Evolutionary conservation across 2,113 vertebrate genomes (phyloP).

Genomic region (Ochotona curzoniae): DNA sequence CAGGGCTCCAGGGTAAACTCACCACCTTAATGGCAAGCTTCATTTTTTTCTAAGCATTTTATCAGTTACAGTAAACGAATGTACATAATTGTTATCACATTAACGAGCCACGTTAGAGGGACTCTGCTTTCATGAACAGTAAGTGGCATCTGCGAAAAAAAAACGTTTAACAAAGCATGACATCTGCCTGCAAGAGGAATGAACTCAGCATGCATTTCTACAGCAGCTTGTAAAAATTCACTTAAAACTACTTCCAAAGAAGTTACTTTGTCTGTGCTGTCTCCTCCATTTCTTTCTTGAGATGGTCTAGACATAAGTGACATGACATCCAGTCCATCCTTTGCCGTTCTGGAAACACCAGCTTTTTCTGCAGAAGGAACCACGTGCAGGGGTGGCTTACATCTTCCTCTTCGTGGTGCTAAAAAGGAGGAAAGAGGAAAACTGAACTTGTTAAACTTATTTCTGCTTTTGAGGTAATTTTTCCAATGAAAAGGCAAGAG

Average conservation of each 20-base stretch:
- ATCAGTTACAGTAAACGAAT: not conserved
- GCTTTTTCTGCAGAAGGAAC: conserved; percentile 82
- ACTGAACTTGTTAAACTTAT: too few species aligned
- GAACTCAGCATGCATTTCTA: conserved; percentile 22
- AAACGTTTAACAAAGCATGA: not conserved
- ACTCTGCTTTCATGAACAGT: conserved; percentile 25
- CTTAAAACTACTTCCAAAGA: conserved; percentile 37
- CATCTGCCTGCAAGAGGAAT: not conserved
- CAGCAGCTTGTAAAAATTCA: not conserved
- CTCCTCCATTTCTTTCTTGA: conserved; percentile 10
- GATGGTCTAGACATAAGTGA: conserved; percentile 30
- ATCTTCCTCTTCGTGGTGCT: conserved; percentile 82
- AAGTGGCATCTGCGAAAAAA: not conserved
- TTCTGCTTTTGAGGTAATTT: not conserved
- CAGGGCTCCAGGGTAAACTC: not conserved
- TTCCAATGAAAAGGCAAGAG: conserved; percentile 14
- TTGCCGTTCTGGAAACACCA: not conserved
- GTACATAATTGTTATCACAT: not conserved
- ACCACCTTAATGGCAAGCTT: not conserved
- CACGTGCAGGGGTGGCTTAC: conserved; percentile 89
- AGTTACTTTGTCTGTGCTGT: conserved; percentile 72
- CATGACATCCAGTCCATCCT: conserved; percentile 56
- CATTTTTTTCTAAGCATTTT: conserved; percentile 7
- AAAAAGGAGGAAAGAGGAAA: conserved; percentile 73
- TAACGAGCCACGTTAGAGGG: not conserved